Base-by-base conservation (phyloP, 35 echinoderm and acorn worm species). In the Amphiura filiformis region DNA sequence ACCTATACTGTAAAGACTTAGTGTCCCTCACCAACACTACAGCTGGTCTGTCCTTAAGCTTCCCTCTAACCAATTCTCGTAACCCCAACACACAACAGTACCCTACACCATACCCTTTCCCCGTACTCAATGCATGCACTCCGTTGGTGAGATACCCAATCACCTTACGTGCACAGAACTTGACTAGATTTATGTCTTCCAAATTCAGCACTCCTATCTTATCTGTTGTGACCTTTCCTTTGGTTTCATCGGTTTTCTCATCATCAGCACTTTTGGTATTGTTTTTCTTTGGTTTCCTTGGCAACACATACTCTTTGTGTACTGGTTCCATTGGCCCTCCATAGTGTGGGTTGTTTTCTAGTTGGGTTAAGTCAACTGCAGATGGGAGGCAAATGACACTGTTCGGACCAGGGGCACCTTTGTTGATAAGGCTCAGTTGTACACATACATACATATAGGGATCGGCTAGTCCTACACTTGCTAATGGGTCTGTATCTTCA, bases 111-210 rank as follows among this genome's bases (percentile, higher is more conserved):
- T 49, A 78, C 31, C 96, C 96, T 39, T 82, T 91, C 2, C 96
- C 96, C 26, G 82, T 64, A 32, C 86, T 87, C 38, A 98, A 94
- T 15, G 86, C 40, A 33, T 98, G 89, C 32, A 56, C 82, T 12
- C 96, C 96, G 47, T 94, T 91, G 4, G 83, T 91, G 37, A 98
- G 86, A 84, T 89, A 98, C 1, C 96, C 96, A 36, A 98, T 92
- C 0, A 94, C 57, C 23, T 37, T 44, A 28, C 92, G 80, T 0
- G 77, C 76, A 41, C 88, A 81, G 7, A 86, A 88, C 17, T 89
- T 52, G 23, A 94, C 34, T 1, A 98, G 86, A 57, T 92, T 86
- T 32, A 52, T 37, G 35, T 85, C 13, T 32, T 39, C 26, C 23
- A 32, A 26, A 39, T 33, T 47, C 20, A 35, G 57, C 57, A 36